Percentiles rank a stretch among this genome's conserved stretches.
Conservation (phyloP, 2,888 invertebrate species). For the Tromatobia lineatoria region DNA sequence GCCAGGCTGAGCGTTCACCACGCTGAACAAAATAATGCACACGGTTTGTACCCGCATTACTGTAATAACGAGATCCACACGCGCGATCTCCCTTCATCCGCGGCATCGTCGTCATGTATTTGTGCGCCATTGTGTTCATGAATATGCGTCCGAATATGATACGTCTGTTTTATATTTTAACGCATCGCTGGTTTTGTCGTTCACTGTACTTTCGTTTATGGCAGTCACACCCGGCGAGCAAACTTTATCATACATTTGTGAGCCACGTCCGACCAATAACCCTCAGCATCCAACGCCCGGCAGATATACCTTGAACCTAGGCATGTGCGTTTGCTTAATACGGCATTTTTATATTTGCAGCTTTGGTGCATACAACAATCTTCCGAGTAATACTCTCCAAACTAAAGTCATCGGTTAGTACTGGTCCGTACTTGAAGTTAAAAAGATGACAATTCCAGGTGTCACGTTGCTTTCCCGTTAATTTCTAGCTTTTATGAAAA, state of each 20-base stretch:
- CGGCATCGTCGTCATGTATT: background rate
- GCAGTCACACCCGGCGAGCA: background rate
- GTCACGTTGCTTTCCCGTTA: too few species aligned
- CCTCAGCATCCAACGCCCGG: background rate
- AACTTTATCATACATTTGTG: background rate
- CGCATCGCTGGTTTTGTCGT: slow-evolving; percentile 1
- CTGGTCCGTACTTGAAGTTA: too few species aligned
- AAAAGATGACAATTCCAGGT: too few species aligned
- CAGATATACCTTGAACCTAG: background rate
- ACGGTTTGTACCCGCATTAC: slow-evolving; percentile 46
- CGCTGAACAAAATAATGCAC: slow-evolving; percentile 37
- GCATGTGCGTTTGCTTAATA: background rate
- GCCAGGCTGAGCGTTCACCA: background rate
- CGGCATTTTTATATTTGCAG: background rate
- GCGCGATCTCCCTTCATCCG: slow-evolving; percentile 33
- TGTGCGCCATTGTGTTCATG: background rate
- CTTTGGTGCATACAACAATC: background rate
- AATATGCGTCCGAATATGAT: background rate
- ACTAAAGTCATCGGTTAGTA: background rate
- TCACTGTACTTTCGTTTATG: slow-evolving; percentile 3
- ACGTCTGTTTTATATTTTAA: background rate
- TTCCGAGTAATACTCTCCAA: background rate
- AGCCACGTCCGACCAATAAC: slow-evolving; percentile 6
- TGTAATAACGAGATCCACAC: slow-evolving; percentile 54
- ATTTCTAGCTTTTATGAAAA: too few species aligned